These are phyloP conservation scores for Echinarachnius parma DNA, from an alignment of 53 echinoderm and acorn worm species.

Conservation along the genomic window DNA sequence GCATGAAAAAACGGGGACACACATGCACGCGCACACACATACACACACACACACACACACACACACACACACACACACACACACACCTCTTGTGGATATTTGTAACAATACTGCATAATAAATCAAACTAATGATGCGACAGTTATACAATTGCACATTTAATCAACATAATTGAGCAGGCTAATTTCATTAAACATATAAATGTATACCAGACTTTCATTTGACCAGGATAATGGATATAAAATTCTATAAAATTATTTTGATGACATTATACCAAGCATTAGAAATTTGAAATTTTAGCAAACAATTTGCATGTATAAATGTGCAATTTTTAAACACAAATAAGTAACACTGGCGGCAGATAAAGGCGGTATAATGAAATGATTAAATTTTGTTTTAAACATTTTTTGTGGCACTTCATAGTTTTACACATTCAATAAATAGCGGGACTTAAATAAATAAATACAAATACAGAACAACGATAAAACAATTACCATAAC, in stretches of 20 bases:
- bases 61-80: not conserved
- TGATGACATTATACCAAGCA: too few species aligned
- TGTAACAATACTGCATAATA: not conserved
- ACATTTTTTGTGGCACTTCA: constrained; percentile 31
- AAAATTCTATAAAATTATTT: too few species aligned
- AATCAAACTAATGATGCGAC: not conserved
- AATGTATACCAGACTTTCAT: not conserved
- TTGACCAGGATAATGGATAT: not conserved
- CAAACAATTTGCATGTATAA: constrained; percentile 5
- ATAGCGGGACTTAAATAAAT: too few species aligned
- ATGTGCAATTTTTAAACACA: not conserved
- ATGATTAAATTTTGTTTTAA: constrained; percentile 15
- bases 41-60: not conserved
- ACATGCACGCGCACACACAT: not conserved
- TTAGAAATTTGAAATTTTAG: too few species aligned
- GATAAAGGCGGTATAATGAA: too few species aligned
- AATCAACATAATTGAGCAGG: constrained; percentile 29
- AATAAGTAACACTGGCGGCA: too few species aligned
- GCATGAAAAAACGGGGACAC: not conserved
- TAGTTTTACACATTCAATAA: too few species aligned
- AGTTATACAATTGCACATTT: constrained; percentile 43
- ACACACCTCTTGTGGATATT: not conserved
- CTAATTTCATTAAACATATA: constrained; percentile 6
- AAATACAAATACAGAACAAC: constrained; percentile 24
- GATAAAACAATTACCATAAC: constrained; percentile 38